Evolutionary conservation across 2,888 invertebrate genomes (phyloP).

Genomic region (Sinotaia quadrata): DNA sequence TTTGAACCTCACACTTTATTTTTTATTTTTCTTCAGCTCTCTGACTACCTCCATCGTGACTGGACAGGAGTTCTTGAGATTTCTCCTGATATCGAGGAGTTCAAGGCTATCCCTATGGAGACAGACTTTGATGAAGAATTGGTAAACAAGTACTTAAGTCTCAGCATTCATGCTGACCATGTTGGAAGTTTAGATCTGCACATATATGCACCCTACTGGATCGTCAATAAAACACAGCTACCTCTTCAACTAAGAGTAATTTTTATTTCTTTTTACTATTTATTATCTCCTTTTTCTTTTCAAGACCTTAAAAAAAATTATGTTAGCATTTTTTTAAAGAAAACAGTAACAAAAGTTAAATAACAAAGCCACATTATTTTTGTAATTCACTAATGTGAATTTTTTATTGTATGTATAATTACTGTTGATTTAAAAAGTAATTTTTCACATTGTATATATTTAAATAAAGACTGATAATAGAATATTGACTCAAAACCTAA

Average conservation of each 20-base stretch:
- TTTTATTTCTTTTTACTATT: background rate
- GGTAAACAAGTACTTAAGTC: conserved; percentile 78
- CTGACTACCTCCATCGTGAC: conserved; percentile 79
- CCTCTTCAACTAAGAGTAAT: conserved; percentile 80
- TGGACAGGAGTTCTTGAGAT: conserved; percentile 83
- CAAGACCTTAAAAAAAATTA: too few relatives aligned
- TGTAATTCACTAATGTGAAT: too few relatives aligned
- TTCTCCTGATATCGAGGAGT: conserved; percentile 78
- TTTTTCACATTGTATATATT: too few relatives aligned
- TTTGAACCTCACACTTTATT: background rate
- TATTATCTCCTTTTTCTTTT: background rate
- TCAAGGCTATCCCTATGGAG: conserved; percentile 78
- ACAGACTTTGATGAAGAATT: conserved; percentile 79
- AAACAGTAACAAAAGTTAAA: too few relatives aligned
- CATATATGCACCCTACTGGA: conserved; percentile 74
- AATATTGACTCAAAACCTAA: too few relatives aligned
- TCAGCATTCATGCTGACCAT: conserved; percentile 80
- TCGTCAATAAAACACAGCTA: conserved; percentile 70
- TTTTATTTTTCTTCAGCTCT: conserved; percentile 71
- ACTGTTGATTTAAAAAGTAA: too few relatives aligned
- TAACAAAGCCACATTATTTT: too few relatives aligned
- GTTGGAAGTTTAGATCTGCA: conserved; percentile 77
- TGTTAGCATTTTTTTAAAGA: too few relatives aligned
- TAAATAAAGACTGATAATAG: too few relatives aligned
- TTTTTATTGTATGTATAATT: too few relatives aligned